Evolutionary conservation across 1,140 invertebrate species (phyloP).

Genomic region (Drosophila auraria): DNA sequence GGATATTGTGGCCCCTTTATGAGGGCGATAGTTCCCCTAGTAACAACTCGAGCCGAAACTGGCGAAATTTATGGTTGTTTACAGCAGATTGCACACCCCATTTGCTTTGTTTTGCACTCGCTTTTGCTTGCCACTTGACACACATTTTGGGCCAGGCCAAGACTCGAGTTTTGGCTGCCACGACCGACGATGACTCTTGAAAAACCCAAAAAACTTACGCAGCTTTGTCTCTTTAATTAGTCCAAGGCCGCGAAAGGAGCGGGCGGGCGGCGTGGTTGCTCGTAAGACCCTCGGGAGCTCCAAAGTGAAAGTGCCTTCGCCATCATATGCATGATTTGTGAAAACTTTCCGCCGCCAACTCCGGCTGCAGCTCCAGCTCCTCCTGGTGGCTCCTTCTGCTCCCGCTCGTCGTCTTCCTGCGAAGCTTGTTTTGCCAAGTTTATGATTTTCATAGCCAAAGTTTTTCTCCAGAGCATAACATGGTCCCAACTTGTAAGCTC

Average conservation of each 20-base stretch:
- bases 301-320: constrained; percentile 57
- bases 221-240: constrained; percentile 54
- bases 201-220: constrained; percentile 33
- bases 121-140: constrained; percentile 69
- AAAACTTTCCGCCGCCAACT: constrained; percentile 67
- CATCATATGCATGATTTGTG: constrained; percentile 83
- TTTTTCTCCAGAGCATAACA: constrained; percentile 69
- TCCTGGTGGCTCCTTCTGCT: constrained; percentile 6
- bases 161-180: constrained; percentile 33
- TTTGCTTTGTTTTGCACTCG: constrained; percentile 81
- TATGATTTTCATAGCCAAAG: constrained; percentile 81
- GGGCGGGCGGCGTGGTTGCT: neutral
- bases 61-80: constrained; percentile 80
- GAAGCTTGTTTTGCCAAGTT: constrained; percentile 76
- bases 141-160: constrained; percentile 47
- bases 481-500: constrained; percentile 71
- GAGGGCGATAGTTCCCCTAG: constrained; percentile 63
- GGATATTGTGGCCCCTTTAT: constrained; percentile 51
- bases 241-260: constrained; percentile 22
- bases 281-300: constrained; percentile 24
- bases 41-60: constrained; percentile 34
- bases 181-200: constrained; percentile 39
- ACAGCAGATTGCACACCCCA: constrained; percentile 82
- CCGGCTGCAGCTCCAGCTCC: neutral
- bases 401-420: constrained; percentile 1